These are phyloP conservation scores for Heterochromis multidens DNA, from an alignment of 2,113 vertebrate genomes.

Conservation along the genomic window DNA sequence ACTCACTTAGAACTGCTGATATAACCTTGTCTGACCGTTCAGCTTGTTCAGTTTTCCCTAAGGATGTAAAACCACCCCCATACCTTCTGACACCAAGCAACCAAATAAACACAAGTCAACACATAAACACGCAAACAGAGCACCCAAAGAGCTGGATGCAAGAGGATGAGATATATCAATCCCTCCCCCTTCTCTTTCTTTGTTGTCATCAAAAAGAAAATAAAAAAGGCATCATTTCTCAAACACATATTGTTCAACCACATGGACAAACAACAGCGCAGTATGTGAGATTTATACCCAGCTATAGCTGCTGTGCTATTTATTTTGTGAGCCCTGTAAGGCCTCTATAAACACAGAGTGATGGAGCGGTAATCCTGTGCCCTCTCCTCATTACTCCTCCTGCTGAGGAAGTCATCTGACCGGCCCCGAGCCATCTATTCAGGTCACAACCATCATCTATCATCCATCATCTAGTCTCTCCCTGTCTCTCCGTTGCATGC, in stretches of 20 bases:
- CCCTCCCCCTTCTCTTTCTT: not conserved
- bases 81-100: slow-evolving; percentile 22
- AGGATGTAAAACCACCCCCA: slow-evolving; percentile 21
- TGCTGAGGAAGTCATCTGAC: slow-evolving; percentile 62
- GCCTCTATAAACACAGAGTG: slow-evolving; percentile 51
- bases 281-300: slow-evolving; percentile 15
- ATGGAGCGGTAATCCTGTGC: slow-evolving; percentile 55
- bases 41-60: slow-evolving; percentile 13
- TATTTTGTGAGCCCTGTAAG: slow-evolving; percentile 32
- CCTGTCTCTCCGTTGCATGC: slow-evolving; percentile 20
- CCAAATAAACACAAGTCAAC: slow-evolving; percentile 35
- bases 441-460: slow-evolving; percentile 66
- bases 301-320: slow-evolving; percentile 32
- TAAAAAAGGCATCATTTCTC: not conserved
- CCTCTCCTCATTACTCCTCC: slow-evolving; percentile 55
- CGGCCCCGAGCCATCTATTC: slow-evolving; percentile 49
- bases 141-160: not conserved
- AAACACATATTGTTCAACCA: not conserved
- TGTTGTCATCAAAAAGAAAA: not conserved
- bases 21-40: slow-evolving; percentile 44
- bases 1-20: slow-evolving; percentile 16
- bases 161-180: slow-evolving; percentile 2
- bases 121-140: slow-evolving; percentile 32
- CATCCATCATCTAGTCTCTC: slow-evolving; percentile 51
- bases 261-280: slow-evolving; percentile 1